A percentile compares a stretch with the other conserved stretches of the same genome.
These are phyloP conservation scores for Agrotis puta DNA, from an alignment of 2,888 invertebrate species.

Conservation along the genomic window DNA sequence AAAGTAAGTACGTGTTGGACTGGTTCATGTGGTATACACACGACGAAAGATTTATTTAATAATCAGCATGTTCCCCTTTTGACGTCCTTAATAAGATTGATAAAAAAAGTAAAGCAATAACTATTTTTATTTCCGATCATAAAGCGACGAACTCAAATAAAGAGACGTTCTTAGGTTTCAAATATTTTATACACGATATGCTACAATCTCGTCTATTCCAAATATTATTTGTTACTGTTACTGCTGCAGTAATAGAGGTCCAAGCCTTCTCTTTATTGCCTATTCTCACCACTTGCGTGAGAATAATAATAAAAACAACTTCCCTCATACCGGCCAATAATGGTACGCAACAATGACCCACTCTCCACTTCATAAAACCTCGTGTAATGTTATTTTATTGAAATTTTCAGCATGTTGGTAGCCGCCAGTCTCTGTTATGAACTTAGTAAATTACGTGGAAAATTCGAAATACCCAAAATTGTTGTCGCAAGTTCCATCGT, in stretches of 20 bases:
- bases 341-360: conserved; percentile 41
- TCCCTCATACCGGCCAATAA: conserved; percentile 46
- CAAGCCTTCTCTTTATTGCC: conserved; percentile 33
- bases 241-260: conserved; percentile 41
- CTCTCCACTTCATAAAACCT: conserved; percentile 47
- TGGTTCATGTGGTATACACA: conserved; percentile 6
- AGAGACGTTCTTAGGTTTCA: background rate
- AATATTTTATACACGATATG: conserved; percentile 12
- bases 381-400: conserved; percentile 52
- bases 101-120: background rate
- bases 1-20: background rate
- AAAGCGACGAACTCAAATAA: background rate
- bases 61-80: background rate
- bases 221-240: conserved; percentile 38
- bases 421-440: conserved; percentile 42
- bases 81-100: background rate
- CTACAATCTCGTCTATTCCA: conserved; percentile 33
- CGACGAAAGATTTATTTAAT: conserved; percentile 6
- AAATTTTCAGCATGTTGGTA: conserved; percentile 48
- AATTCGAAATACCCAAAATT: conserved; percentile 62
- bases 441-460: conserved; percentile 59
- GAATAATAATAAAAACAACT: conserved; percentile 53
- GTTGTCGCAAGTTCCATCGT: conserved; percentile 65
- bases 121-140: background rate
- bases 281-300: conserved; percentile 50